These are phyloP conservation scores for Arge pagana DNA, from an alignment of 2,888 invertebrate genomes.

Conservation along the genomic window DNA sequence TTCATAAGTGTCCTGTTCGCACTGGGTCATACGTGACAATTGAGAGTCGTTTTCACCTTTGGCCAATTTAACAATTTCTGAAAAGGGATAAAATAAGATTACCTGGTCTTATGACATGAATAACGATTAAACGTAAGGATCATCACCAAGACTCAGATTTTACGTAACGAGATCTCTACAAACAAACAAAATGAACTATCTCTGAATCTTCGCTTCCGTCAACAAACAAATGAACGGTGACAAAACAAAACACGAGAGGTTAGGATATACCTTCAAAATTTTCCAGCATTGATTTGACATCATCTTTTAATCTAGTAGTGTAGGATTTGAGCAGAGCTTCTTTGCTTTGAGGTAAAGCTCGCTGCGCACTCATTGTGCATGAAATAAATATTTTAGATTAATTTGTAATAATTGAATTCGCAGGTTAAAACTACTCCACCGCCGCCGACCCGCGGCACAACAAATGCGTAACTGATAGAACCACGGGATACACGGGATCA, in stretches of 20 bases:
- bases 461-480: too few relatives aligned
- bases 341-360: slow-evolving; percentile 86
- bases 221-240: slow-evolving; percentile 9
- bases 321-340: slow-evolving; percentile 95
- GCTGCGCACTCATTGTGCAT: slow-evolving; percentile 55
- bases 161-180: too few relatives aligned
- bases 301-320: slow-evolving; percentile 91
- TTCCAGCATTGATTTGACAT: slow-evolving; percentile 95
- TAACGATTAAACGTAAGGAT: too few relatives aligned
- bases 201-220: slow-evolving; percentile 5
- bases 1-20: slow-evolving; percentile 94
- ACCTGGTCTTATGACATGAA: too few relatives aligned
- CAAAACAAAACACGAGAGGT: slow-evolving; percentile 29
- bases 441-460: too few relatives aligned
- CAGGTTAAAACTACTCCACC: too few relatives aligned
- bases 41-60: slow-evolving; percentile 92
- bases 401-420: too few relatives aligned
- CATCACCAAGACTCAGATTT: too few relatives aligned
- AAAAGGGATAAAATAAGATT: slow-evolving; percentile 44
- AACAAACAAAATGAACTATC: slow-evolving; percentile 5
- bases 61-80: slow-evolving; percentile 88
- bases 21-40: slow-evolving; percentile 86
- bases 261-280: slow-evolving; percentile 84
- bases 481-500: too few relatives aligned
- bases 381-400: too few relatives aligned